phyloP scores from a whole-genome alignment of 2,888 invertebrate species.

The Crematogaster levior region DNA sequence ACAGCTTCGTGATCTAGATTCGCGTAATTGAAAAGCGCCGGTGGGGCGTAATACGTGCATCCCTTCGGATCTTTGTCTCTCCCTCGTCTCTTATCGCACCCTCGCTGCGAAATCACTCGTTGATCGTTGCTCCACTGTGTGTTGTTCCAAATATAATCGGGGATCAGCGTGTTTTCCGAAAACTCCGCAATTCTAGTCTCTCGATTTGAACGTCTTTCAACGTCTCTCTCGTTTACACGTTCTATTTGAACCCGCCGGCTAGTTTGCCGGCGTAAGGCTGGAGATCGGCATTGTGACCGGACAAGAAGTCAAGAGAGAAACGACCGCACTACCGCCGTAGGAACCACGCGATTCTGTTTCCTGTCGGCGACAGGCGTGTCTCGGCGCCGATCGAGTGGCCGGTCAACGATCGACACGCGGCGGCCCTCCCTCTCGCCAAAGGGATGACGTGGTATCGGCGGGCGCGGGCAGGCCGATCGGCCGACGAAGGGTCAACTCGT shows the following conservation, averaged over 20 bases:
- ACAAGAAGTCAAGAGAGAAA: too few species aligned
- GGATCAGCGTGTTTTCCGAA: too few species aligned
- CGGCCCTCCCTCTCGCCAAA: background rate
- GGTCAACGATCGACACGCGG: slow-evolving; percentile 25
- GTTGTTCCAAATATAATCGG: too few species aligned
- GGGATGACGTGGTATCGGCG: slow-evolving; percentile 17
- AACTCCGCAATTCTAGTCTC: too few species aligned
- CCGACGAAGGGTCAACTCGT: slow-evolving; percentile 49
- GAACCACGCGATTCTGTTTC: background rate
- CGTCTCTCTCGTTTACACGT: too few species aligned
- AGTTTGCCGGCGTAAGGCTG: too few species aligned
- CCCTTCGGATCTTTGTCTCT: slow-evolving; percentile 18
- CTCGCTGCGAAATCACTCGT: slow-evolving; percentile 38
- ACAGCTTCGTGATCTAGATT: slow-evolving; percentile 53
- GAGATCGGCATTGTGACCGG: too few species aligned
- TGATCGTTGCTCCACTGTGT: too few species aligned
- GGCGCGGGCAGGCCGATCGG: slow-evolving; percentile 8
- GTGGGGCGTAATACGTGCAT: slow-evolving; percentile 53
- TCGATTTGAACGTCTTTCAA: too few species aligned
- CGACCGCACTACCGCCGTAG: too few species aligned
- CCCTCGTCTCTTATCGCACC: slow-evolving; percentile 47
- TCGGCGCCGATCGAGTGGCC: slow-evolving; percentile 26
- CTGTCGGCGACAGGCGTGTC: slow-evolving; percentile 38
- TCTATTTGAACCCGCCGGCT: too few species aligned
- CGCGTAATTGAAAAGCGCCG: slow-evolving; percentile 53